Conservation (phyloP, 1,140 invertebrate genomes). For the Stegodyphus dumicola region DNA sequence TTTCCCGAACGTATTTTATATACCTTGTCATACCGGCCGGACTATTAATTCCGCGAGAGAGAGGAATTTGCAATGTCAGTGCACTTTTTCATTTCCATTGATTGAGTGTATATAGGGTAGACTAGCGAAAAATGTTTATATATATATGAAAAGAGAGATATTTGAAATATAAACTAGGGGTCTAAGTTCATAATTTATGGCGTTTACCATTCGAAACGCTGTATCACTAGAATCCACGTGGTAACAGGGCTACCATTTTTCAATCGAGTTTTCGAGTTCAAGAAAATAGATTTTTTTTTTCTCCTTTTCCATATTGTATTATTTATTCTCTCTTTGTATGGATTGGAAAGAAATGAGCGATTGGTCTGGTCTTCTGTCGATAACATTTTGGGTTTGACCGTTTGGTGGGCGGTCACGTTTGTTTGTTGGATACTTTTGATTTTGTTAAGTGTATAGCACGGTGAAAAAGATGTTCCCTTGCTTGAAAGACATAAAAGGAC, state of each 20-base stretch:
- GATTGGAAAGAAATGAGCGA: constrained; percentile 28
- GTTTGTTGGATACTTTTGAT: too few species aligned
- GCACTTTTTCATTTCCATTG: constrained; percentile 47
- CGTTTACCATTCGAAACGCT: constrained; percentile 50
- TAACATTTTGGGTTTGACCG: constrained; percentile 21
- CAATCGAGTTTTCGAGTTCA: constrained; percentile 19
- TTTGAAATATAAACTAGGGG: constrained; percentile 49
- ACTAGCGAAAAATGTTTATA: too few species aligned
- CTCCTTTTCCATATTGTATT: constrained; percentile 5
- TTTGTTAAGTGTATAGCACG: too few species aligned
- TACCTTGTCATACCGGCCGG: constrained; percentile 21
- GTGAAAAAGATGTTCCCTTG: too few species aligned
- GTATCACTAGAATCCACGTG: constrained; percentile 46
- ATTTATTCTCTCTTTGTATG: constrained; percentile 32
- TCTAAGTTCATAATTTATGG: constrained; percentile 58
- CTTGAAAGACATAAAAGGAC: too few species aligned
- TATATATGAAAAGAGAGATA: not conserved
- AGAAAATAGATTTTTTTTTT: constrained; percentile 51
- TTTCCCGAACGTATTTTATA: constrained; percentile 17
- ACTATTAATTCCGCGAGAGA: constrained; percentile 49
- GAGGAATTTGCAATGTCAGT: constrained; percentile 54
- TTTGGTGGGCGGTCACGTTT: not conserved
- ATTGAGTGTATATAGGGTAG: constrained; percentile 10
- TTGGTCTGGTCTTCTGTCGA: constrained; percentile 40
- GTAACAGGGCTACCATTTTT: constrained; percentile 43